Percentiles rank a stretch among this genome's conserved stretches.
Evolutionary conservation across 2,888 invertebrate species (phyloP).

Genomic region (Tuta absoluta): DNA sequence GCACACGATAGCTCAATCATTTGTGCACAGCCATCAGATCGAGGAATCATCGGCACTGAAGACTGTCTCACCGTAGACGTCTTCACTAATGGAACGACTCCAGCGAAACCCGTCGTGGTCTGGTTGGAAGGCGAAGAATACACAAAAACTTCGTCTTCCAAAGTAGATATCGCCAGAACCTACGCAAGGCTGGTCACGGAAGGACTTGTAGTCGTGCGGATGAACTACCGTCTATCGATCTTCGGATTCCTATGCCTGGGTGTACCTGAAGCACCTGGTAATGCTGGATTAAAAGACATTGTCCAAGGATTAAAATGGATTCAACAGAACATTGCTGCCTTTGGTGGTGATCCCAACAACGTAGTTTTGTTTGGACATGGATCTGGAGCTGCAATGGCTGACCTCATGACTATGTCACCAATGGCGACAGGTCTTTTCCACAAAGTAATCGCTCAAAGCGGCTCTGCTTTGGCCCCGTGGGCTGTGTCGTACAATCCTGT

Average conservation of each 20-base stretch:
- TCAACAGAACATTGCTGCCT: conserved; percentile 84
- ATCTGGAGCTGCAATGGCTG: conserved; percentile 84
- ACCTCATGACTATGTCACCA: conserved; percentile 64
- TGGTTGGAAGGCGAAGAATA: conserved; percentile 69
- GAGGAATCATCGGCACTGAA: conserved; percentile 64
- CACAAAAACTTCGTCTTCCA: conserved; percentile 39
- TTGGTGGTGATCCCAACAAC: conserved; percentile 88
- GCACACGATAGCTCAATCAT: conserved; percentile 44
- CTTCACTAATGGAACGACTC: conserved; percentile 56
- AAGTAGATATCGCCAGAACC: conserved; percentile 45
- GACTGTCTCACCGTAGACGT: conserved; percentile 66
- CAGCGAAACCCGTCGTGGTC: conserved; percentile 63
- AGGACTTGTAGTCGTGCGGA: conserved; percentile 83
- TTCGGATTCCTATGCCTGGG: conserved; percentile 86
- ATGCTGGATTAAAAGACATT: conserved; percentile 92
- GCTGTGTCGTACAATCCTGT: conserved; percentile 69
- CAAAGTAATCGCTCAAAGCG: conserved; percentile 67
- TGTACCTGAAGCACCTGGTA: conserved; percentile 85
- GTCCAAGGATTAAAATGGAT: conserved; percentile 89
- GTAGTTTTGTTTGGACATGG: conserved; percentile 91
- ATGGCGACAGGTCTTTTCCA: conserved; percentile 54
- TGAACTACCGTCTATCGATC: conserved; percentile 87
- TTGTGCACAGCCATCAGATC: conserved; percentile 57
- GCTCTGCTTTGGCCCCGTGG: conserved; percentile 68
- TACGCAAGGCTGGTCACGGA: conserved; percentile 83